Base-by-base conservation (phyloP, 2,797 vertebrate species). In the Falco concolor region DNA sequence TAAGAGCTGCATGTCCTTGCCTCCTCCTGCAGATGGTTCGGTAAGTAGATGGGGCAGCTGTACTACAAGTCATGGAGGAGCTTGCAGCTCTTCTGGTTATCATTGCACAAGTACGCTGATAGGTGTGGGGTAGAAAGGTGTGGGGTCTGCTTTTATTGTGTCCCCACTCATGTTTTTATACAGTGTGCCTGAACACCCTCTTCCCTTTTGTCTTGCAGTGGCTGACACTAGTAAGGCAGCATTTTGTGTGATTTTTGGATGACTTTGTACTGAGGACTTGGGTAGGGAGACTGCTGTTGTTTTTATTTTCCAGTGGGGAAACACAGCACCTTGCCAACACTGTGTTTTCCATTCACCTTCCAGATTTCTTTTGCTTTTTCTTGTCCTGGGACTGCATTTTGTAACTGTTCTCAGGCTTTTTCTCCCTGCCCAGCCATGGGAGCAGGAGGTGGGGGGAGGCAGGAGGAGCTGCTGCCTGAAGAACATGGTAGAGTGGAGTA, bases 401-500 rank as follows among this genome's bases (percentile, higher is more conserved):
- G 2, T 56, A 63, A 64, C 19, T 65, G 8, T 76, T 73, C n/a
- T 59, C 32, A 40, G 54, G 27, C 20, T 91, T 45, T 68, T 92
- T 9, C 75, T 78, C 68, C 63, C 8, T 93, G 67, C 36, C n/a
- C 24, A 57, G 50, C 72, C 30, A 56, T 11, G n/a, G 72, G 54
- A 64, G 49, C 49, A 61, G 57, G 47, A 84, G 59, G 18, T 23
- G 50, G n/a, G 61, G n/a, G 57, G 42, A 70, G 44, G 32, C 27
- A 60, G 72, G 72, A 70, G 24, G 20, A 91, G 8, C 15, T 90
- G 32, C 49, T 86, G 54, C 22, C 44, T 75, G 36, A 11, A 22
- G 40, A n/a, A 24, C 0, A 0, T 5, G n/a, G 27, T 19, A 73
- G 56, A 2, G 1, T 24, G 40, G 49, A 61, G 14, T 5, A 28